phyloP scores from a whole-genome alignment of 2,888 invertebrate species.

The Spisula solida region DNA sequence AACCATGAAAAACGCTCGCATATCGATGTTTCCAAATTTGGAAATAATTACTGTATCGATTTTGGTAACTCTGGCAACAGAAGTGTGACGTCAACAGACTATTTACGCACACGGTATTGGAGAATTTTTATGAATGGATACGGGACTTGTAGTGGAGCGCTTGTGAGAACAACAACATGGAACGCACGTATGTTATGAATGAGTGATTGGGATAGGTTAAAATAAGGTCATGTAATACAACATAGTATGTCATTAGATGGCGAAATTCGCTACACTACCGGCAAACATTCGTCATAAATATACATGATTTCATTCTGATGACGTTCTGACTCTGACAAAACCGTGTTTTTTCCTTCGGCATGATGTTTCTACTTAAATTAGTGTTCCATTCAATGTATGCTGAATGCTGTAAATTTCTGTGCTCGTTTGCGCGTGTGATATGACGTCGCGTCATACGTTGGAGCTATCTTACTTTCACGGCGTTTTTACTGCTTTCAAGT shows the following conservation, averaged over 20 bases:
- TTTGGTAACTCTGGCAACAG: slow-evolving; percentile 57
- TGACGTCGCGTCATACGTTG: too few species aligned
- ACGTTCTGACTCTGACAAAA: too few species aligned
- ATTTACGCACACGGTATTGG: slow-evolving; percentile 38
- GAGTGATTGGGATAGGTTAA: neutral
- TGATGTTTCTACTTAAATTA: too few species aligned
- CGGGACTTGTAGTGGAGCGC: slow-evolving; percentile 1
- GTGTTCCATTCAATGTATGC: too few species aligned
- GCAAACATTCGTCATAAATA: too few species aligned
- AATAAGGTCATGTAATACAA: neutral
- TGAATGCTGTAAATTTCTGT: too few species aligned
- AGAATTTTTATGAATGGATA: slow-evolving; percentile 40
- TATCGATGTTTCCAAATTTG: slow-evolving; percentile 60
- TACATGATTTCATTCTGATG: too few species aligned
- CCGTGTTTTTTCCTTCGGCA: too few species aligned
- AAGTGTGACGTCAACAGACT: slow-evolving; percentile 47
- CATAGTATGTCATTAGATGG: neutral
- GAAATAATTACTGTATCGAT: slow-evolving; percentile 69
- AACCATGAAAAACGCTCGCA: slow-evolving; percentile 28
- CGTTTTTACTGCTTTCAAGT: too few species aligned
- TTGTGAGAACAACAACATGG: neutral
- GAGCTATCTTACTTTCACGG: too few species aligned
- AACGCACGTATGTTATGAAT: neutral
- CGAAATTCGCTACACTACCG: too few species aligned
- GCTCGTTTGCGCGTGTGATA: too few species aligned